Conservation (phyloP, 2,888 invertebrate genomes). For the Pemphredon lugubris region DNA sequence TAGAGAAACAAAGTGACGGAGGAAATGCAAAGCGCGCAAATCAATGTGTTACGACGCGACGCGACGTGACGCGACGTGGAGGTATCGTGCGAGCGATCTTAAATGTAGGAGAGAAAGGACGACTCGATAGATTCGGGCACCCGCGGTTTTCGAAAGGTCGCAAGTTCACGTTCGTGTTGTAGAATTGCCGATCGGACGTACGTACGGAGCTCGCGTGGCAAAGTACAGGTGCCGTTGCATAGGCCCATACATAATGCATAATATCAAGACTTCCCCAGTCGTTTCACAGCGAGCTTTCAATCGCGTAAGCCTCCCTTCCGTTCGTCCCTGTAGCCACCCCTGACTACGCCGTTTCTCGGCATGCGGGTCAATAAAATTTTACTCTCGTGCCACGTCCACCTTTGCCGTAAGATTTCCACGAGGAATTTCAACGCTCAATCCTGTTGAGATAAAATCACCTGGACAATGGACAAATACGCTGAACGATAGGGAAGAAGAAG, state of each 20-base stretch:
- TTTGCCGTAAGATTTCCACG: slow-evolving; percentile 30
- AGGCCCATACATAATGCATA: slow-evolving; percentile 78
- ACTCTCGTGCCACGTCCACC: slow-evolving; percentile 37
- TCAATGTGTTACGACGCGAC: no score
- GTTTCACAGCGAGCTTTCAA: slow-evolving; percentile 78
- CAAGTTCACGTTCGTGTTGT: slow-evolving; percentile 64
- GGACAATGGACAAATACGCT: background rate
- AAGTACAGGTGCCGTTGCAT: slow-evolving; percentile 71
- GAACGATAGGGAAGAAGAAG: slow-evolving; percentile 17
- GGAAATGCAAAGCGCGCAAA: no score
- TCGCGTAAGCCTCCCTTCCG: slow-evolving; percentile 69
- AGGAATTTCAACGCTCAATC: slow-evolving; percentile 15
- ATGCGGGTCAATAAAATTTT: slow-evolving; percentile 70
- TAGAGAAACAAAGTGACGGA: no score
- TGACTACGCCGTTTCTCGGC: slow-evolving; percentile 18
- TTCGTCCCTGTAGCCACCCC: slow-evolving; percentile 30
- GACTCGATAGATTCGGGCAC: slow-evolving; percentile 19
- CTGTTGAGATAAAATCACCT: slow-evolving; percentile 11
- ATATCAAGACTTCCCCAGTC: slow-evolving; percentile 76
- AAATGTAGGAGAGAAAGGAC: background rate
- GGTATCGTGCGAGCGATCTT: no score
- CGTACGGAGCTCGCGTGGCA: slow-evolving; percentile 73
- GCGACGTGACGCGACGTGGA: no score
- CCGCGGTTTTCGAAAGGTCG: slow-evolving; percentile 59
- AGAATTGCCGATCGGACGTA: slow-evolving; percentile 53